These are phyloP conservation scores for Agelas oroides DNA, from an alignment of 37 sponge, comb jelly and placozoan genomes.

Conservation along the genomic window DNA sequence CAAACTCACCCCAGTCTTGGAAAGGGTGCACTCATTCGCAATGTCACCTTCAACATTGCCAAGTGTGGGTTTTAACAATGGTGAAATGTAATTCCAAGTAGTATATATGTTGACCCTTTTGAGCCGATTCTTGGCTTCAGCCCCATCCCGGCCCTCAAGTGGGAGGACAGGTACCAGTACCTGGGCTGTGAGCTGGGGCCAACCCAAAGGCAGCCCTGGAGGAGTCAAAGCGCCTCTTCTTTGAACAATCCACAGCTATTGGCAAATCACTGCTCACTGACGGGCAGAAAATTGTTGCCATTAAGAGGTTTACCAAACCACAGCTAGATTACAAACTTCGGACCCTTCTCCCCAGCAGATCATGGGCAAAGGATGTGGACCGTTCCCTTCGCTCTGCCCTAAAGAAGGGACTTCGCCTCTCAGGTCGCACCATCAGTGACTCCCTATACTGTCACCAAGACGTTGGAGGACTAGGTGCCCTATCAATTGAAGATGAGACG, in stretches of 20 bases:
- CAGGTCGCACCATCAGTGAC: slow-evolving; percentile 18
- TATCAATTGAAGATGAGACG: background rate
- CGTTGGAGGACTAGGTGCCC: slow-evolving; percentile 45
- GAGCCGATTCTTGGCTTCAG: background rate
- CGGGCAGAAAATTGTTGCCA: too few species aligned
- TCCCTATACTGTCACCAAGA: slow-evolving; percentile 18
- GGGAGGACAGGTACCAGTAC: slow-evolving; percentile 32
- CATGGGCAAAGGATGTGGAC: slow-evolving; percentile 43
- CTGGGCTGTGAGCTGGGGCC: slow-evolving; percentile 28
- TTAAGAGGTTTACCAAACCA: too few species aligned
- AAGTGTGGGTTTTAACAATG: slow-evolving; percentile 37
- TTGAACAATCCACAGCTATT: background rate
- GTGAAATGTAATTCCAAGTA: background rate
- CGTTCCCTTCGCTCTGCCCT: background rate
- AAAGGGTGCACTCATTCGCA: too few species aligned
- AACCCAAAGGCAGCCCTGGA: too few species aligned
- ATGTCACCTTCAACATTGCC: slow-evolving; percentile 5
- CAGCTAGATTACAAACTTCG: too few species aligned
- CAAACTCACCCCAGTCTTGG: too few species aligned
- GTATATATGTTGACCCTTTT: slow-evolving; percentile 19
- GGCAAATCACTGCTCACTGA: slow-evolving; percentile 21
- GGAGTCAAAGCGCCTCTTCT: too few species aligned
- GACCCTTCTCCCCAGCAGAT: background rate
- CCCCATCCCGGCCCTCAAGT: too few species aligned
- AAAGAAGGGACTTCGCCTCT: slow-evolving; percentile 23